Percentiles rank a stretch among this genome's conserved stretches.
These are phyloP conservation scores for Phodopus roborovskii DNA, from an alignment of 2,113 vertebrate species.

Conservation along the genomic window DNA sequence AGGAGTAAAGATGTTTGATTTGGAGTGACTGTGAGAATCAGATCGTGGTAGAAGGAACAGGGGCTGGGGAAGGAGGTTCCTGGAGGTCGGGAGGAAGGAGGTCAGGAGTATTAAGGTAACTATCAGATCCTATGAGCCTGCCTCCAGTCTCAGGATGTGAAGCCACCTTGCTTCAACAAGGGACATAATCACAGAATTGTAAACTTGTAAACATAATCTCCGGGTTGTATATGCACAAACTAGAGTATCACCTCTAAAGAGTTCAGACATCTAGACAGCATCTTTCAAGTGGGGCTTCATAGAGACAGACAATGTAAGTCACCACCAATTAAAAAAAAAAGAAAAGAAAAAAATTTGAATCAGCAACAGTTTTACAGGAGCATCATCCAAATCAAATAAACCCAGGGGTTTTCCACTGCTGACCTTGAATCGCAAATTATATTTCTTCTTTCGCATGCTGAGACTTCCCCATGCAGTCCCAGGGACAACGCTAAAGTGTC, in stretches of 20 bases:
- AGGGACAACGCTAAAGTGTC: background rate
- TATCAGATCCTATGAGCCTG: rapidly evolving
- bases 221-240: background rate
- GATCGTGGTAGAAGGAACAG: rapidly evolving
- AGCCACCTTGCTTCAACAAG: too few species aligned
- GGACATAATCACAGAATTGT: too few species aligned
- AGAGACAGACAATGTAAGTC: background rate
- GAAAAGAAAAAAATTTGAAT: background rate
- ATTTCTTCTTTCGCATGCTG: constrained; percentile 34
- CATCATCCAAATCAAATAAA: constrained; percentile 61
- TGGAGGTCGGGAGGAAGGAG: too few species aligned
- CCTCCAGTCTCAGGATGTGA: background rate
- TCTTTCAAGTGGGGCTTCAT: background rate
- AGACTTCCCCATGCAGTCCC: background rate
- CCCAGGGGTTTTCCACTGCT: background rate
- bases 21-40: background rate
- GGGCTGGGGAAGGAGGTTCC: background rate
- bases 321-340: background rate
- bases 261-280: background rate
- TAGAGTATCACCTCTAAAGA: background rate
- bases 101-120: too few species aligned
- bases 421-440: constrained; percentile 44
- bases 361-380: background rate
- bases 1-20: background rate
- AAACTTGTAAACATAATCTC: background rate